Evolutionary conservation across 1,140 invertebrate species (phyloP).

Genomic region (Paralvinella palmiformis): DNA sequence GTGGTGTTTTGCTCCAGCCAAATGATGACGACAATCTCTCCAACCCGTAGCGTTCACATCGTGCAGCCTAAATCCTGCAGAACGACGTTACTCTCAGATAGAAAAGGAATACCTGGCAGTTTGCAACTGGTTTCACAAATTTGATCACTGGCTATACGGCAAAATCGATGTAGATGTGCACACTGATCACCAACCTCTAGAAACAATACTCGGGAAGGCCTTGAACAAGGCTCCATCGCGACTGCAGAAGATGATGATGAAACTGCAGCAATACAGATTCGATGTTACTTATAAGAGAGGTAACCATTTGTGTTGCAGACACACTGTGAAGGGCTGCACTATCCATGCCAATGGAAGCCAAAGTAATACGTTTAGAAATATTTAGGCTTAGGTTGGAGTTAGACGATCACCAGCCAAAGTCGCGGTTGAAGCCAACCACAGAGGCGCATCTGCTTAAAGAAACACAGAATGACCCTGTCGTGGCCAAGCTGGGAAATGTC

Average conservation of each 20-base stretch:
- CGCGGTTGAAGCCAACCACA: too few relatives aligned
- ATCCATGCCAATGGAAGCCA: not conserved
- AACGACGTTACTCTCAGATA: constrained; percentile 52
- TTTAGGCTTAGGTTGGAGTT: not conserved
- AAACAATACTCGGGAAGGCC: constrained; percentile 33
- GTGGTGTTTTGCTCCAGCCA: constrained; percentile 2
- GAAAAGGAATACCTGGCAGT: constrained; percentile 53
- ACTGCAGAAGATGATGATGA: constrained; percentile 45
- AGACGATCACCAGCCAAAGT: not conserved
- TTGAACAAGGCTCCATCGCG: constrained; percentile 20
- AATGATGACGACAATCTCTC: constrained; percentile 3
- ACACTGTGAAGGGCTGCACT: constrained; percentile 17
- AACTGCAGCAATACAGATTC: constrained; percentile 45
- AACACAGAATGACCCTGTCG: not conserved
- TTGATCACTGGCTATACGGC: constrained; percentile 7
- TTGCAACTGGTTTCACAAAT: not conserved
- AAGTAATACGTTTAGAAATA: not conserved
- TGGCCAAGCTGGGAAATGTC: not conserved
- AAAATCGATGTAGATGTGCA: not conserved
- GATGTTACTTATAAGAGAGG: constrained; percentile 37
- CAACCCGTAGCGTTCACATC: constrained; percentile 1
- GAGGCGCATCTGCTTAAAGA: not conserved
- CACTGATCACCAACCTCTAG: not conserved
- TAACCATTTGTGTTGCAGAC: constrained; percentile 45
- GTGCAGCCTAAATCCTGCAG: constrained; percentile 19